A percentile compares a stretch with the other conserved stretches of the same genome.
Conservation (phyloP, 2,113 vertebrate genomes). For the Ceyx cyanopectus region DNA sequence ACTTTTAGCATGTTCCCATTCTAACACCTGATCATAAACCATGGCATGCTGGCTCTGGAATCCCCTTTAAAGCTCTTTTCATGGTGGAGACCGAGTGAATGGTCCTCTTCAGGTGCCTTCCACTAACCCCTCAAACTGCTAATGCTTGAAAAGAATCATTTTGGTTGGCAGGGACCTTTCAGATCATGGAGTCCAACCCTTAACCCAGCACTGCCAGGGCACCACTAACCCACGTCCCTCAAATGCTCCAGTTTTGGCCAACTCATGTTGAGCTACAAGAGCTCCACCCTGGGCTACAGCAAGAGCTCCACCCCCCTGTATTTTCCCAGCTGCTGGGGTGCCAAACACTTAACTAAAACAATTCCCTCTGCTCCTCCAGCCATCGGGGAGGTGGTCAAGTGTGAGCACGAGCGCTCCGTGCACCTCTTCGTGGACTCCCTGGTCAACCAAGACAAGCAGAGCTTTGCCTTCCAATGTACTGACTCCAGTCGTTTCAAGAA, state of each 20-base stretch:
- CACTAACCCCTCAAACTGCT: background rate
- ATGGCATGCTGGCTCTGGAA: background rate
- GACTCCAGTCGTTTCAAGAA: constrained; percentile 92
- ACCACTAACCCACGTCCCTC: background rate
- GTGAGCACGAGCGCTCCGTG: constrained; percentile 93
- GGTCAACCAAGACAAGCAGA: constrained; percentile 91
- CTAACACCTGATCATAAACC: background rate
- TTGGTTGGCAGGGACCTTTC: background rate
- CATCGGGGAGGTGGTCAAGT: constrained; percentile 88
- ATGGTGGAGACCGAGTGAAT: background rate
- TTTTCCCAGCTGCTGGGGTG: background rate
- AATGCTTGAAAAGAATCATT: background rate
- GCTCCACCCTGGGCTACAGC: background rate
- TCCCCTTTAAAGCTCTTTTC: background rate
- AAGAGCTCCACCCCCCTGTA: background rate
- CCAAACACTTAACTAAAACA: background rate
- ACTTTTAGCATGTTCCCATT: background rate
- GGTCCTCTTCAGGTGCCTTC: background rate
- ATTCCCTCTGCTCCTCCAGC: constrained; percentile 64
- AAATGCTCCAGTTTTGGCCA: fast-evolving
- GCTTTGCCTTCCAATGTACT: constrained; percentile 91
- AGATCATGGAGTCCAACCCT: background rate
- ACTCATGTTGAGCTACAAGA: background rate
- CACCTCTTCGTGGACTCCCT: constrained; percentile 95
- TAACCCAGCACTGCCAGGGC: background rate